A percentile compares a stretch with the other conserved stretches of the same genome.
These are phyloP conservation scores for Bucorvus abyssinicus DNA, from an alignment of 2,797 vertebrate genomes.

Conservation along the genomic window DNA sequence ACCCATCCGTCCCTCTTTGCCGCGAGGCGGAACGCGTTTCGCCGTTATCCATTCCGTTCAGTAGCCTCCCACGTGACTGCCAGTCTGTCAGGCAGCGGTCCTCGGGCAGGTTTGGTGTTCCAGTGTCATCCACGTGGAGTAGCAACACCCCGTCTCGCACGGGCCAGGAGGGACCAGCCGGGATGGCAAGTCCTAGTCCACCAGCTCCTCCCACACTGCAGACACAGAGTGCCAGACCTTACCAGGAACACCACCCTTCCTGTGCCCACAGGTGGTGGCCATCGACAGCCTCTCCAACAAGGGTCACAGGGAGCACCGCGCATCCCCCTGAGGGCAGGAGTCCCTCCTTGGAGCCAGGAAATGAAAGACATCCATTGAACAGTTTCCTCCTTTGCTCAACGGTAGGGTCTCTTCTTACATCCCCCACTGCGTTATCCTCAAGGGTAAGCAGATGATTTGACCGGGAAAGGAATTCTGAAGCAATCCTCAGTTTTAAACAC, in stretches of 20 bases:
- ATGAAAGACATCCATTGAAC: background rate
- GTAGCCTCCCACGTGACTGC: background rate
- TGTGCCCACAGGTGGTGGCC: background rate
- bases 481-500: background rate
- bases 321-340: fast-evolving
- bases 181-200: too few relatives aligned
- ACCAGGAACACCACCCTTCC: fast-evolving
- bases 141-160: fast-evolving
- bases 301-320: fast-evolving
- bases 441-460: too few relatives aligned
- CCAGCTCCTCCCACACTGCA: too few relatives aligned
- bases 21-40: fast-evolving
- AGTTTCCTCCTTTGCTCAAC: background rate
- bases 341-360: background rate
- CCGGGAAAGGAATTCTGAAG: background rate
- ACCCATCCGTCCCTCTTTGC: background rate
- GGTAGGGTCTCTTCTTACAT: background rate
- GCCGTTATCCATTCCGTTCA: fast-evolving
- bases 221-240: too few relatives aligned
- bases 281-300: fast-evolving
- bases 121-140: background rate
- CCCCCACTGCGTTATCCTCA: fast-evolving
- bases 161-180: too few relatives aligned
- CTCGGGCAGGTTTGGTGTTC: background rate
- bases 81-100: background rate